A percentile compares a stretch with the other conserved stretches of the same genome.
phyloP scores from a whole-genome alignment of 2,113 vertebrate species.

The Datnioides undecimradiatus region DNA sequence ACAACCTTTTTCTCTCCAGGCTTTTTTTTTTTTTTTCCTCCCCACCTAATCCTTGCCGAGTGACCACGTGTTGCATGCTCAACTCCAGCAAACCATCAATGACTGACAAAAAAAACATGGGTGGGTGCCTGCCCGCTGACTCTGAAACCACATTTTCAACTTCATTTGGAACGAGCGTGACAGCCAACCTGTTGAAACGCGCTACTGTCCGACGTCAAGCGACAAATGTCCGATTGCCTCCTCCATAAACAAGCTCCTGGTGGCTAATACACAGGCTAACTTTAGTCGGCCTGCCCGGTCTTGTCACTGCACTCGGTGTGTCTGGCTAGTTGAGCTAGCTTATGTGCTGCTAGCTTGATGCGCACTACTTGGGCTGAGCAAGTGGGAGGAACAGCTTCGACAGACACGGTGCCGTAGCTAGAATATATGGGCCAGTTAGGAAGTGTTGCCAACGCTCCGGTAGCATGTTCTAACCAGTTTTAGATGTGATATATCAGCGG shows the following conservation, averaged over 20 bases:
- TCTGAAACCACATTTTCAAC: not conserved
- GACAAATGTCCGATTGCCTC: not conserved
- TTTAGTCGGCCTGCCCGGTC: constrained; percentile 58
- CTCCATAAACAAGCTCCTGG: not conserved
- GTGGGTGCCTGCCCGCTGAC: not conserved
- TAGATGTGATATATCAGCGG: not conserved
- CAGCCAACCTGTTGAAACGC: constrained; percentile 11
- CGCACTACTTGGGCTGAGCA: constrained; percentile 51
- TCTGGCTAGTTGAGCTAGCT: constrained; percentile 60
- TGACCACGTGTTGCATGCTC: constrained; percentile 80
- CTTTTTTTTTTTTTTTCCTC: too few species aligned
- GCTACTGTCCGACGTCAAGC: not conserved
- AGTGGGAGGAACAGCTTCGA: constrained; percentile 51
- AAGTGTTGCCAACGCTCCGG: constrained; percentile 17
- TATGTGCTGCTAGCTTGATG: constrained; percentile 57
- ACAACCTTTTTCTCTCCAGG: not conserved
- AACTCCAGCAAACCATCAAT: constrained; percentile 37
- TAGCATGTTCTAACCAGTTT: not conserved
- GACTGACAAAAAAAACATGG: constrained; percentile 32
- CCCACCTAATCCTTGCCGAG: constrained; percentile 34
- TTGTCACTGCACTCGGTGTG: constrained; percentile 4
- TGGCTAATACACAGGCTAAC: constrained; percentile 41
- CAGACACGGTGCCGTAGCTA: constrained; percentile 13
- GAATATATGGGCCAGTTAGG: constrained; percentile 38
- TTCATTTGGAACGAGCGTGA: not conserved